Evolutionary conservation across 2,113 vertebrate species (phyloP), one percentile per base, ranked within the genome.

Genomic region (Ploceus nigricollis): DNA sequence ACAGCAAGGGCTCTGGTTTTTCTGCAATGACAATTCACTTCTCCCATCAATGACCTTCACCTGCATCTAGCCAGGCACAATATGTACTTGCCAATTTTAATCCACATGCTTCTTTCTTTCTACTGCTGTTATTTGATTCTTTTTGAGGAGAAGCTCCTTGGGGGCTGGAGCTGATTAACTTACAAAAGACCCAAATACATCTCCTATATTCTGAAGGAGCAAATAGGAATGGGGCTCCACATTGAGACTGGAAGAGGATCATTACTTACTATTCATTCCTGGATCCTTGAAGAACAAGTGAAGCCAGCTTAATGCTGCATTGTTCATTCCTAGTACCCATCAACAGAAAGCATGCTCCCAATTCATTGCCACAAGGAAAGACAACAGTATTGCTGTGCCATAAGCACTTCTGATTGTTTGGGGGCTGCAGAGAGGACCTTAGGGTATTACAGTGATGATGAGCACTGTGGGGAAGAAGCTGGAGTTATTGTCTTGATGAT

Each of bases 241-340:
- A 89, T 94, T 92, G 69, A 95, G 77, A 56, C 77, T 92, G 83
- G 83, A 89, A 93, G 70, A 84, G 69, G 89, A 94, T 78, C 93
- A 85, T 95, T 97, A 94, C 91, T 96, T 87, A 76, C 87, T 96
- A 96, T 94, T 93, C 95, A 94, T 96, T 87, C 84, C 87, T 91
- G 81, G 78, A 87, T 93, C 94, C 89, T 95, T 91, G 83, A 94
- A 92, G 93, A 94, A 94, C 95, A 94, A 95, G 83, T 72, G 93
- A 94, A 92, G 83, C 87, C 89, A 96, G 53, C 91, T 96, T 95
- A 96, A 91, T 72, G 84, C 77, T 85, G 73, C 61, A 89, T 93
- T 95, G 93, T 96, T 96, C 87, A 82, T 91, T 96, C 72, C 78
- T 95, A 94, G 91, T 25, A 89, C 73, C 89, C 83, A 87, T 96